Evolutionary conservation across 2,888 invertebrate genomes (phyloP).

Genomic region (Sinopyrophorus schimmeli): DNA sequence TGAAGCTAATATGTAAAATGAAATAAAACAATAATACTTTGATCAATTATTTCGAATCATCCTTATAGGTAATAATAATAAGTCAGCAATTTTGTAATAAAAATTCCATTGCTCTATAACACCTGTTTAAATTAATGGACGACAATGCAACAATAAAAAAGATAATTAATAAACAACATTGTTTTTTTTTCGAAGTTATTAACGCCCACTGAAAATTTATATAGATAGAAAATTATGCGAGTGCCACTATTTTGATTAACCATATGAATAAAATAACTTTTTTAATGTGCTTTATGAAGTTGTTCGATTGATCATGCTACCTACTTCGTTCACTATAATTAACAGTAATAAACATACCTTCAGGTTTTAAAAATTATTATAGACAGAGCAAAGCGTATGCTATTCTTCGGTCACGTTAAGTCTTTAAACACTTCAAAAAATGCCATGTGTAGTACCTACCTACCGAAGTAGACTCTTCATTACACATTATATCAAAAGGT

Average conservation of each 20-base stretch:
- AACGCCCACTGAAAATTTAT: conserved; percentile 23
- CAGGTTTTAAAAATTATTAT: no score
- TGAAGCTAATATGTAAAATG: no score
- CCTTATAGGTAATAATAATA: no score
- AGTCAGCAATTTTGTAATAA: conserved; percentile 22
- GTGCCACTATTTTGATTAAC: conserved; percentile 21
- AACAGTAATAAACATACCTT: conserved; percentile 29
- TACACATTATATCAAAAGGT: no score
- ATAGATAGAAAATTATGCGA: conserved; percentile 23
- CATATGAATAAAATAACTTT: conserved; percentile 21
- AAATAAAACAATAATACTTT: no score
- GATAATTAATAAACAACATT: conserved; percentile 30
- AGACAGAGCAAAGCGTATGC: no score
- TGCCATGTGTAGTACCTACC: no score
- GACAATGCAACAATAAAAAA: conserved; percentile 17
- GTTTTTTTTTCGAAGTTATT: conserved; percentile 24
- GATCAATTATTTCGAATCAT: no score
- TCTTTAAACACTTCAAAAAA: no score
- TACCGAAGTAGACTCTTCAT: no score
- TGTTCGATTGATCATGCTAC: conserved; percentile 26
- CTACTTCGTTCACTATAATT: conserved; percentile 28
- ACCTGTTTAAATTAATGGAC: conserved; percentile 26
- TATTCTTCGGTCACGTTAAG: no score
- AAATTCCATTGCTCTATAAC: conserved; percentile 15
- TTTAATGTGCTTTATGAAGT: conserved; percentile 30